Base-by-base conservation (phyloP, 2,113 vertebrate genomes). In the Platichthys stellatus region DNA sequence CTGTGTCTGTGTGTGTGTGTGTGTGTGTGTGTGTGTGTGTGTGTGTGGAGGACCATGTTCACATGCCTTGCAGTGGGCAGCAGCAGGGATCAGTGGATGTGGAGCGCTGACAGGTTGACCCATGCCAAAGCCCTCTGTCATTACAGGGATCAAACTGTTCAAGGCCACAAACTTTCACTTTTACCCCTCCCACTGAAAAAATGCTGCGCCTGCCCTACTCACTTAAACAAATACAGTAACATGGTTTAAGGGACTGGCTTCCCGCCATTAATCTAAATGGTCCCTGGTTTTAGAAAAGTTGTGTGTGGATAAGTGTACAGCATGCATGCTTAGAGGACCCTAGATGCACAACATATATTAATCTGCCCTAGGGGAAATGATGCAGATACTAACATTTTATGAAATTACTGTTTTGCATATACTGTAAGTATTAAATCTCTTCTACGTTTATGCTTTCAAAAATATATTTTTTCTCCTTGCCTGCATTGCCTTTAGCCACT, bases 131-230 rank as follows among this genome's bases (percentile, higher is more conserved):
- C 86, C 84, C 84, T 76, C 84, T 88, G 90, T 91, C 89, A 85
- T 89, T 88, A 92, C 87, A 79, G 72, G 84, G 86, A 86, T 92
- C 87, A 91, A 86, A 85, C 78, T 69, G 69, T 82, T 87, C 88
- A 90, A 90, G 87, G 90, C 84, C 86, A 74, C 79, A 74, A 81
- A 76, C 87, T 88, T 78, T 89, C 78, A 82, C 82, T 90, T 88
- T 76, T 58, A 74, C 70, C 74, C 85, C 83, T 70, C 80, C 73
- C 61, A 38, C 79, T 73, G 58, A 72, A 87, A 78, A 88, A 78
- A 84, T 57, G 57, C 76, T 21, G 45, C 0, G 3, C 63, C 49
- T 2, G 38, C 58, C 63, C 60, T 69, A 18, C 1, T 70, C 40
- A 40, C 17, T 60, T 20, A 63, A 6, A 83, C 76, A 40, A 70